A percentile compares a stretch with the other conserved stretches of the same genome.
Conservation (phyloP, 2,888 invertebrate genomes). For the Anaspis maculata region DNA sequence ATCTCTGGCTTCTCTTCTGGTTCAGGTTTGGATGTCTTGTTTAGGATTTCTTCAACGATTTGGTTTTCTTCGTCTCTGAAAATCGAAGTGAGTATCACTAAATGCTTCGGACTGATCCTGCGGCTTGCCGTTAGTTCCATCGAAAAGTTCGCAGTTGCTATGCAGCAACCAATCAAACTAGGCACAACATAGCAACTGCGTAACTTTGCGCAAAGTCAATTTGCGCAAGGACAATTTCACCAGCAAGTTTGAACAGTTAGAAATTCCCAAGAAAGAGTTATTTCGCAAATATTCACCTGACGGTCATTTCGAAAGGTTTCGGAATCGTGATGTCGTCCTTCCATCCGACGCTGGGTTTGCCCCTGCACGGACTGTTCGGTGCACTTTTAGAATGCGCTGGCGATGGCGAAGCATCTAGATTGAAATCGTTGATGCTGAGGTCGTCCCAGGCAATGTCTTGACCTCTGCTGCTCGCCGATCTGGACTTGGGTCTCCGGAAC, state of each 20-base stretch:
- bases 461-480: slow-evolving; percentile 28
- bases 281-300: too few relatives aligned
- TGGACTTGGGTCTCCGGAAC: slow-evolving; percentile 25
- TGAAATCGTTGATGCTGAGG: slow-evolving; percentile 33
- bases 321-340: slow-evolving; percentile 49
- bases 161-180: too few relatives aligned
- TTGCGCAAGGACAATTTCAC: too few relatives aligned
- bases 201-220: too few relatives aligned
- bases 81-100: too few relatives aligned
- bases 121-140: too few relatives aligned
- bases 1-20: slow-evolving; percentile 44
- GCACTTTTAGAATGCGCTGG: slow-evolving; percentile 44
- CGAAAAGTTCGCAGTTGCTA: too few relatives aligned
- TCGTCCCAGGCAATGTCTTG: slow-evolving; percentile 31
- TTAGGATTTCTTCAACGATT: slow-evolving; percentile 44
- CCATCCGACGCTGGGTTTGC: slow-evolving; percentile 35
- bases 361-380: slow-evolving; percentile 49
- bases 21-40: slow-evolving; percentile 23
- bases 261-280: too few relatives aligned
- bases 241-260: too few relatives aligned
- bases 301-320: slow-evolving; percentile 62
- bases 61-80: slow-evolving; percentile 59
- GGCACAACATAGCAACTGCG: too few relatives aligned
- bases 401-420: slow-evolving; percentile 19
- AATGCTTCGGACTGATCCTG: too few relatives aligned